Evolutionary conservation across 2,113 vertebrate genomes (phyloP), one percentile per base, ranked within the genome.

Genomic region (Zonotrichia leucophrys): DNA sequence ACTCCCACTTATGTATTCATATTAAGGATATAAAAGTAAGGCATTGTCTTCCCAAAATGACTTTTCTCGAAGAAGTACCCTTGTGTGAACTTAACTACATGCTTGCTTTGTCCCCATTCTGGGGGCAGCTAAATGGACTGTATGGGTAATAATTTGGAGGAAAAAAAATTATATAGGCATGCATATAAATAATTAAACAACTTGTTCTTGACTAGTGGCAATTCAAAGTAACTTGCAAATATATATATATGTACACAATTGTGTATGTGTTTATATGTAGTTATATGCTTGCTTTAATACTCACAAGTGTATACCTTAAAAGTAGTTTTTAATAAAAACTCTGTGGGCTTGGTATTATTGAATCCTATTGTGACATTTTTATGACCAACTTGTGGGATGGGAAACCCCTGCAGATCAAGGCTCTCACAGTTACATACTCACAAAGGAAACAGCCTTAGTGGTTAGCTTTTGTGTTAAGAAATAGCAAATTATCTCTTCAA

Each of bases 381-480:
- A 42, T 7, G 17, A 22, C 31, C 64, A 42, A 0, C 8, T 35
- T 37, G 12, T 37, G 15, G 14, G 3, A 2, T 41, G 49, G 17
- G 37, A 68, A 68, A 24, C 3, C 17, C 25, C 41, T 68, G 35
- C 24, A 73, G 6, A 25, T 37, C 0, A 0, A 68, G n/a, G 18
- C 9, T 37, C 18, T 72, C 24, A 86, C 30, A 53, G 22, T 47
- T 77, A 15, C 17, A 11, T 28, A 76, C 39, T 95, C 78, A 67
- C 17, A 50, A 89, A 96, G 90, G 96, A 95, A 96, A 42, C 19
- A 68, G 56, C 63, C 64, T 92, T 97, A 97, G 94, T 80, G 56
- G 87, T 96, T 96, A 87, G 93, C 83, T 95, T 96, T 97, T 89
- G 46, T 80, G 84, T 68, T 77, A 87, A 95, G 95, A 93, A 92